Evolutionary conservation across 2,888 invertebrate genomes (phyloP).

Genomic region (Lithodes maja): DNA sequence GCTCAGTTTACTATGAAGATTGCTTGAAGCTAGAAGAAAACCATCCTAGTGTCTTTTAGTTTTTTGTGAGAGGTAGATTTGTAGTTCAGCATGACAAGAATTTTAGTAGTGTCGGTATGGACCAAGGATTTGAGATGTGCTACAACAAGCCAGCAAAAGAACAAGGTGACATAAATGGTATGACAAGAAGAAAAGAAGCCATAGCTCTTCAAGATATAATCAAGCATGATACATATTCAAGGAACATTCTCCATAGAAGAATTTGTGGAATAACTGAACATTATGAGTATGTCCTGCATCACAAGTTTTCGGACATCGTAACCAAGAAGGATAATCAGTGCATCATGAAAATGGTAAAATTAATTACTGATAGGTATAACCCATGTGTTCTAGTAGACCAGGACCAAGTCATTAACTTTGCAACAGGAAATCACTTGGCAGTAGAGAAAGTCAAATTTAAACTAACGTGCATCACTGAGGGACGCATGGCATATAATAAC

Average conservation of each 20-base stretch:
- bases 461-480: too few species aligned
- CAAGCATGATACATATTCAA: conserved; percentile 33
- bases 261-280: conserved; percentile 26
- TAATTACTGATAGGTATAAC: conserved; percentile 35
- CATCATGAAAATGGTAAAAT: conserved; percentile 11
- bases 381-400: conserved; percentile 30
- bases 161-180: conserved; percentile 32
- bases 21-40: conserved; percentile 21
- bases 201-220: conserved; percentile 36
- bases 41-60: conserved; percentile 17
- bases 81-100: conserved; percentile 29
- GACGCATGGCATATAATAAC: too few species aligned
- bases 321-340: conserved; percentile 18
- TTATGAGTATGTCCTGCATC: conserved; percentile 6
- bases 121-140: conserved; percentile 32
- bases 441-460: too few species aligned
- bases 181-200: conserved; percentile 24
- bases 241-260: conserved; percentile 25
- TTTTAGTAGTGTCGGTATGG: conserved; percentile 31
- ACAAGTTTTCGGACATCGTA: conserved; percentile 27
- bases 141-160: conserved; percentile 25
- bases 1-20: conserved; percentile 23
- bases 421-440: conserved; percentile 18
- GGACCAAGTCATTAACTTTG: conserved; percentile 21
- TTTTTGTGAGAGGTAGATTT: conserved; percentile 25